Conservation (phyloP, 1,140 invertebrate species). For the Zaprionus lachaisei region DNA sequence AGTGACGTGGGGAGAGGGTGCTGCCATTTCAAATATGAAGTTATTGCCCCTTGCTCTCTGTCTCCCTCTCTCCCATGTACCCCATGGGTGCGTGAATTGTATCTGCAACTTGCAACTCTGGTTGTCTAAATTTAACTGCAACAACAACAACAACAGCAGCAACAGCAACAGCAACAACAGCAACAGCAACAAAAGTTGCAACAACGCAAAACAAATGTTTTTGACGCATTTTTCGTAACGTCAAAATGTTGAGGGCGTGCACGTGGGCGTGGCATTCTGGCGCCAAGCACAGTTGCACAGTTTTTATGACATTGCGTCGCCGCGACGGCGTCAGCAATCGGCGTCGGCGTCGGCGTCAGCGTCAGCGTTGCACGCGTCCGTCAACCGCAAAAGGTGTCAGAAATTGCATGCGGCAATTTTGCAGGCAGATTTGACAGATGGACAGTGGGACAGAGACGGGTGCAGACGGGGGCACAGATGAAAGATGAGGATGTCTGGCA, state of each 20-base stretch:
- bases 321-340: slow-evolving; percentile 33
- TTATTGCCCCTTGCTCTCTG: slow-evolving; percentile 14
- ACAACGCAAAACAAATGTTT: slow-evolving; percentile 49
- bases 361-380: slow-evolving; percentile 56
- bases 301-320: slow-evolving; percentile 65
- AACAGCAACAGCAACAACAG: not conserved
- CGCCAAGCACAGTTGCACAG: slow-evolving; percentile 51
- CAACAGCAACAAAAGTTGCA: slow-evolving; percentile 22
- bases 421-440: slow-evolving; percentile 66
- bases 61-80: not conserved
- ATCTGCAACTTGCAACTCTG: slow-evolving; percentile 35
- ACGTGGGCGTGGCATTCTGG: slow-evolving; percentile 40
- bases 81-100: slow-evolving; percentile 13
- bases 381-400: slow-evolving; percentile 75
- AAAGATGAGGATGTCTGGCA: slow-evolving; percentile 13
- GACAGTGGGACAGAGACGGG: slow-evolving; percentile 27
- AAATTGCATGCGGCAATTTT: slow-evolving; percentile 56
- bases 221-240: slow-evolving; percentile 49
- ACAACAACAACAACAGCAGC: not conserved
- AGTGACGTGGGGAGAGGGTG: not conserved
- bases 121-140: slow-evolving; percentile 69
- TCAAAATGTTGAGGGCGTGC: not conserved
- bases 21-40: slow-evolving; percentile 48
- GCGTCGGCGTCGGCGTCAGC: slow-evolving; percentile 22
- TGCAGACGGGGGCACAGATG: not conserved